A percentile compares a stretch with the other conserved stretches of the same genome.
phyloP scores from a whole-genome alignment of 2,888 invertebrate genomes.

The Sympetrum striolatum region DNA sequence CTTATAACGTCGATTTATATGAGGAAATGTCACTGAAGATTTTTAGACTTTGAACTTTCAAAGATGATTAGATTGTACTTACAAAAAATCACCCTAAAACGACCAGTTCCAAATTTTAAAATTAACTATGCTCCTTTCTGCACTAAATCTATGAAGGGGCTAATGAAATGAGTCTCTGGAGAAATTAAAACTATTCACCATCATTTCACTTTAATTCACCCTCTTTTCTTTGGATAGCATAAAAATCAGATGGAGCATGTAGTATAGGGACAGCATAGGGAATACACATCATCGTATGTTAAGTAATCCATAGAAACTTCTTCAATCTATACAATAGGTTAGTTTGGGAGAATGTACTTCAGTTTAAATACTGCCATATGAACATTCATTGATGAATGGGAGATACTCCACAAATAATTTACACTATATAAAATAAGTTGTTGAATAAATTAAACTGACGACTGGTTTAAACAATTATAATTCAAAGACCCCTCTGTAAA shows the following conservation, averaged over 20 bases:
- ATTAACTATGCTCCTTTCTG: not conserved
- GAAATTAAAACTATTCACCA: not conserved
- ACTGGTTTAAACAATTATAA: conserved; percentile 4
- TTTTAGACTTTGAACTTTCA: too few species aligned
- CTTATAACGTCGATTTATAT: too few species aligned
- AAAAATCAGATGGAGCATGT: conserved; percentile 9
- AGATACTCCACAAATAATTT: conserved; percentile 32
- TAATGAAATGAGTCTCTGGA: not conserved
- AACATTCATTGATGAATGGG: not conserved
- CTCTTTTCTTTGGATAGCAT: conserved; percentile 32
- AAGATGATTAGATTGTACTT: not conserved
- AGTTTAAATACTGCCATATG: conserved; percentile 34
- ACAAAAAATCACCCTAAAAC: not conserved
- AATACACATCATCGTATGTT: not conserved
- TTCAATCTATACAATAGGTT: conserved; percentile 30
- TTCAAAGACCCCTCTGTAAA: conserved; percentile 1
- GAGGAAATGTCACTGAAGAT: too few species aligned
- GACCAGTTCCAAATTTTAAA: not conserved
- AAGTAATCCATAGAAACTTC: conserved; percentile 14
- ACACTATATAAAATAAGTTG: conserved; percentile 14
- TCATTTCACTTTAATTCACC: not conserved
- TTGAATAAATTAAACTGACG: conserved; percentile 16
- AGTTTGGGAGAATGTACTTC: not conserved
- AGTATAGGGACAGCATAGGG: not conserved
- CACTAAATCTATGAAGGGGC: conserved; percentile 21